Conservation (phyloP, 2,113 vertebrate genomes). For the Fukomys damarensis region DNA sequence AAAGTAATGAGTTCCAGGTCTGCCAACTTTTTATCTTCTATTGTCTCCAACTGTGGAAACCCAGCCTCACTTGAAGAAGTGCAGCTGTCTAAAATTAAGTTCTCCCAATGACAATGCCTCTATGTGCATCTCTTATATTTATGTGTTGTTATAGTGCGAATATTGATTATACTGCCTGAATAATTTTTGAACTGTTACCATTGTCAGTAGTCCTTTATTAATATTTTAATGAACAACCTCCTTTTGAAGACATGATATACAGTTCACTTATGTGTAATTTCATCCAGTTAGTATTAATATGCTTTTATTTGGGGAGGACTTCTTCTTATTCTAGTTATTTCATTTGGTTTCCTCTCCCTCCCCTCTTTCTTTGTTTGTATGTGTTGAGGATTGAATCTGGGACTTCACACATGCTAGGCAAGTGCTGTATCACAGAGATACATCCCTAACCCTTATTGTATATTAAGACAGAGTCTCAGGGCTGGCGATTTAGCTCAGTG, state of each 20-base stretch:
- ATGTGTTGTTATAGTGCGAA: not conserved
- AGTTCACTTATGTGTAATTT: slow-evolving; percentile 29
- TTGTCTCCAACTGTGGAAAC: not conserved
- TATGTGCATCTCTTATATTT: not conserved
- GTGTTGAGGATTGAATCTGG: not conserved
- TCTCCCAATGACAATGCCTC: not conserved
- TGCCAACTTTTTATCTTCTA: not conserved
- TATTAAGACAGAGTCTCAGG: not conserved
- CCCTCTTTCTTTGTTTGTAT: not conserved
- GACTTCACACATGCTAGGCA: not conserved
- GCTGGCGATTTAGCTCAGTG: too few relatives aligned
- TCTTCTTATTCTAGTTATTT: not conserved
- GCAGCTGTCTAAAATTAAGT: not conserved
- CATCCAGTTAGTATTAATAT: not conserved
- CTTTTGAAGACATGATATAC: slow-evolving; percentile 25
- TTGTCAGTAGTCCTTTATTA: not conserved
- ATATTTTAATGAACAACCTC: not conserved
- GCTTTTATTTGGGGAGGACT: not conserved
- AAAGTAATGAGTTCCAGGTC: not conserved
- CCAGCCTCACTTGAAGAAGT: not conserved
- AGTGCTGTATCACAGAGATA: not conserved
- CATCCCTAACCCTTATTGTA: not conserved
- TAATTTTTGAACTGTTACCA: not conserved
- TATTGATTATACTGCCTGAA: not conserved
- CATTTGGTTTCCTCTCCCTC: not conserved